Percentiles rank a stretch among this genome's conserved stretches.
These are phyloP conservation scores for Tachina fera DNA, from an alignment of 2,888 invertebrate species.

Conservation along the genomic window DNA sequence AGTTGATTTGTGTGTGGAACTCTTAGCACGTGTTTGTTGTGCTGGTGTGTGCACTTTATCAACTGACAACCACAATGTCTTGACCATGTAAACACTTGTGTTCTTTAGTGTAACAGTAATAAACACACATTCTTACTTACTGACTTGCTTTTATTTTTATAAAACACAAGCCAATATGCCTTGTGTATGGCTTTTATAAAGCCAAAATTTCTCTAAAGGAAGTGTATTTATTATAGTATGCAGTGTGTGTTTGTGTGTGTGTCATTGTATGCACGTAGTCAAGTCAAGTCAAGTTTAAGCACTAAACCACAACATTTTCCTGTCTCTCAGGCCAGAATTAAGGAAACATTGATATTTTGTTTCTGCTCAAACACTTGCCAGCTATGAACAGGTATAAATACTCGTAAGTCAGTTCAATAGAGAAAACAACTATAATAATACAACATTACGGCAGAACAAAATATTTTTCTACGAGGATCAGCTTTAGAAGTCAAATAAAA, in stretches of 20 bases:
- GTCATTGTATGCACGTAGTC: slow-evolving; percentile 29
- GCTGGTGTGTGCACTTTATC: slow-evolving; percentile 18
- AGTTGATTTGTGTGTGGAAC: not conserved
- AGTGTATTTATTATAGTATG: slow-evolving; percentile 56
- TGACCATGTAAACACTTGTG: slow-evolving; percentile 68
- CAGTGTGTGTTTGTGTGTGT: slow-evolving; percentile 51
- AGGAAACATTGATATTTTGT: slow-evolving; percentile 38
- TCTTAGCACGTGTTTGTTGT: not conserved
- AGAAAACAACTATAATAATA: too few species aligned
- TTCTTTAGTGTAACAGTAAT: slow-evolving; percentile 27
- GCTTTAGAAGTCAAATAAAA: too few species aligned
- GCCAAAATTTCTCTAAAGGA: slow-evolving; percentile 45
- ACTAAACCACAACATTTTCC: slow-evolving; percentile 64
- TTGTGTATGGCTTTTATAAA: slow-evolving; percentile 56
- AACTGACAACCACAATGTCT: slow-evolving; percentile 57
- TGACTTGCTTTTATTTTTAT: slow-evolving; percentile 1
- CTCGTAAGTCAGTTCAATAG: too few species aligned
- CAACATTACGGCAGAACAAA: too few species aligned
- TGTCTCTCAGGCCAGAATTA: slow-evolving; percentile 43
- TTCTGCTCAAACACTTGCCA: not conserved
- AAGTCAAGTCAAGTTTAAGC: slow-evolving; percentile 67
- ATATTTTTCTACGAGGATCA: too few species aligned
- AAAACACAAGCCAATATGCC: not conserved
- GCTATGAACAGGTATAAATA: not conserved
- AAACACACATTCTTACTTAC: slow-evolving; percentile 1